Base-by-base conservation (phyloP, 2,797 vertebrate species). In the Heteromormyrus szaboi region DNA sequence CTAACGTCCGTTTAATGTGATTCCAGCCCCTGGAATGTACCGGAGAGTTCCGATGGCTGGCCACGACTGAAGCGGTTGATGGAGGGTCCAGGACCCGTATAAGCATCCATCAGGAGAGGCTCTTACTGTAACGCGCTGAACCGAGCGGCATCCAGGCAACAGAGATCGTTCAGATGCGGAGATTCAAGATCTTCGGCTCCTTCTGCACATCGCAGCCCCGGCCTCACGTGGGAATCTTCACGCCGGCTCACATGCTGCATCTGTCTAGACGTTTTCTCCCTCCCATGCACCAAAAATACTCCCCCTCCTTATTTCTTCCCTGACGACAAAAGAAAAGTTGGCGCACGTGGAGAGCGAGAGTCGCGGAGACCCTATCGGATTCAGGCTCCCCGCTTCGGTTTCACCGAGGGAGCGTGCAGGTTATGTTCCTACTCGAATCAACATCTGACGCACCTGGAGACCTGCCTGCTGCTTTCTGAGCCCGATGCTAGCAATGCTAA, bases 21-120 rank as follows among this genome's bases (percentile, higher is more conserved):
- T 90, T 88, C 88, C 62, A 54, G 87, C 89, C 90, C 76, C 84
- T 85, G 89, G 76, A 90, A 89, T 88, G 86, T 87, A 65, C 62
- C 76, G 65, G 88, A 76, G 86, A 56, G 46, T 4, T 89, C 79
- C 50, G 85, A 68, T 0, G 88, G 51, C 25, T 72, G 12, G 76
- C 76, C 87, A 85, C 87, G 87, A 88, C 87, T 91, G 89, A 65
- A 59, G 59, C 54, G 87, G 88, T 76, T 53, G 83, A 89, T 46
- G 87, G 88, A 25, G 56, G 56, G 56, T 81, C 86, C 25, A 3
- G 41, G 33, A 17, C 25, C 25, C 14, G 1, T 6, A 37, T 19
- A 29, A 33, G 4, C 9, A 44, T 81, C 87, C 65, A 76, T 53
- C 2, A 11, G 48, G 22, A 29, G 48, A 85, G 25, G 33, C 50